Evolutionary conservation across 2,888 invertebrate genomes (phyloP).

Genomic region (Ormyrus thymus): DNA sequence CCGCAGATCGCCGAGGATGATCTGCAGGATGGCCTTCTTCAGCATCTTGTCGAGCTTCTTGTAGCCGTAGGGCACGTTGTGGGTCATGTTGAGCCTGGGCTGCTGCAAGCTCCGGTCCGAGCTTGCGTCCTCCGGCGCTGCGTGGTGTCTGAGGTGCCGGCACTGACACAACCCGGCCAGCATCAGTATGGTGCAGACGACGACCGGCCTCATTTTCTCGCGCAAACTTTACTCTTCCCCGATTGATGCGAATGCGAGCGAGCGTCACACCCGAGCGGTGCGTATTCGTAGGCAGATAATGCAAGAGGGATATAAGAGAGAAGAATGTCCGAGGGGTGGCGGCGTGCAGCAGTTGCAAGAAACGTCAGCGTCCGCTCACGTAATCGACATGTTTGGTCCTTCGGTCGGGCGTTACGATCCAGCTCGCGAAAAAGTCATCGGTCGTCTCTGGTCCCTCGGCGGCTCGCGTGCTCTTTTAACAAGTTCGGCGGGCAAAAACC

Average conservation of each 20-base stretch:
- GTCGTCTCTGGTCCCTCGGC: slow-evolving; percentile 56
- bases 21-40: slow-evolving; percentile 70
- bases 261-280: too few relatives aligned
- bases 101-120: slow-evolving; percentile 47
- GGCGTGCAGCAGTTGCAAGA: too few relatives aligned
- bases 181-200: neutral
- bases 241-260: too few relatives aligned
- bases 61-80: slow-evolving; percentile 64
- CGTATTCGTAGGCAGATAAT: too few relatives aligned
- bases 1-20: slow-evolving; percentile 70
- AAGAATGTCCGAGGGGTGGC: too few relatives aligned
- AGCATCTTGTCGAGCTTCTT: slow-evolving; percentile 70
- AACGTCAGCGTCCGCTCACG: slow-evolving; percentile 20
- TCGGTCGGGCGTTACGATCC: slow-evolving; percentile 43
- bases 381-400: slow-evolving; percentile 46
- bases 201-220: too few relatives aligned
- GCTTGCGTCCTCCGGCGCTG: slow-evolving; percentile 28
- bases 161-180: slow-evolving; percentile 19
- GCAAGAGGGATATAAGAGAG: too few relatives aligned
- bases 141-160: slow-evolving; percentile 45
- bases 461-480: slow-evolving; percentile 57
- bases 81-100: slow-evolving; percentile 33
- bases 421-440: slow-evolving; percentile 57
- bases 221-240: too few relatives aligned
- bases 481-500: slow-evolving; percentile 57